phyloP scores from a whole-genome alignment of 2,797 vertebrate species.

The Cossypha niveicapilla region DNA sequence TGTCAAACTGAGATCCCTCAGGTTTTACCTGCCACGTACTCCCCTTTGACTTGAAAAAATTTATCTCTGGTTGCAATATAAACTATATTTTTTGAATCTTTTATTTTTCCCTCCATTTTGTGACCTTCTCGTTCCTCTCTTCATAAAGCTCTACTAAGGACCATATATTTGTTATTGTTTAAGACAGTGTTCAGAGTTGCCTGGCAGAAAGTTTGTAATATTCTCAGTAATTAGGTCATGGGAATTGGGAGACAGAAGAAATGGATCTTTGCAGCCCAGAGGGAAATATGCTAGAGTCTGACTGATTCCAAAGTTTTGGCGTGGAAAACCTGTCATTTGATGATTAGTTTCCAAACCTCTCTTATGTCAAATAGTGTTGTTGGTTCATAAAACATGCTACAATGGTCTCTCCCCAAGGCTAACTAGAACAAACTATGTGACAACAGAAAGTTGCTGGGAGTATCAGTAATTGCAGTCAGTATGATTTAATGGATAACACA shows the following conservation, averaged over 20 bases:
- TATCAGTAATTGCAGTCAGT: not conserved
- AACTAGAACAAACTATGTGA: not conserved
- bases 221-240: not conserved
- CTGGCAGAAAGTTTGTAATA: not conserved
- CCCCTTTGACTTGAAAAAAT: not conserved
- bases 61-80: not conserved
- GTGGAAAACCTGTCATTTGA: not conserved
- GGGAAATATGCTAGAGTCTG: not conserved
- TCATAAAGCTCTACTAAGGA: not conserved
- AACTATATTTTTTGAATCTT: not conserved
- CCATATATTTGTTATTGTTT: not conserved
- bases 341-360: not conserved
- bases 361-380: not conserved
- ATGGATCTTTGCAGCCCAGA: not conserved
- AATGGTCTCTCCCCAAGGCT: not conserved
- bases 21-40: not conserved
- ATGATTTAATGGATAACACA: not conserved
- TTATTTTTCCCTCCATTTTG: not conserved
- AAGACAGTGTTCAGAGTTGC: not conserved
- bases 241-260: not conserved
- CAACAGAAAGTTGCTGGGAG: not conserved
- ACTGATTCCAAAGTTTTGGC: conserved; percentile 10
- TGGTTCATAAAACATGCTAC: not conserved
- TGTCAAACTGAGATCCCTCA: not conserved
- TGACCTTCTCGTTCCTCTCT: not conserved